A percentile compares a stretch with the other conserved stretches of the same genome.
Conservation (phyloP, 2,888 invertebrate species). For the Lepeophtheirus nordmannii region DNA sequence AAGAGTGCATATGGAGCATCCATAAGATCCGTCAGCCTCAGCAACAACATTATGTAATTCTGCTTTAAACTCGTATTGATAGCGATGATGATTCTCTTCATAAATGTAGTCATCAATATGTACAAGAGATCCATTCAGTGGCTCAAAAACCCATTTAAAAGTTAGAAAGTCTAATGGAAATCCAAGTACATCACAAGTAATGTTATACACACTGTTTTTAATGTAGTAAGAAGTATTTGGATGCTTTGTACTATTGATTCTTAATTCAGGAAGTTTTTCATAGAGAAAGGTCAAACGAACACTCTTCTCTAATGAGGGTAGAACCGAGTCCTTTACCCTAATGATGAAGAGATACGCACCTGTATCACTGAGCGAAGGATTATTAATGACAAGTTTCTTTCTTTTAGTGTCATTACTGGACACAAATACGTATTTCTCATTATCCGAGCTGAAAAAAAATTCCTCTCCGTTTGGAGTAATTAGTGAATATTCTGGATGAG, state of each 20-base stretch:
- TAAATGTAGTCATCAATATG: neutral
- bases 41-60: neutral
- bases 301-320: neutral
- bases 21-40: neutral
- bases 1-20: neutral
- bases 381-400: neutral
- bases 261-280: neutral
- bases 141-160: constrained; percentile 8
- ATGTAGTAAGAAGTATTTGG: neutral
- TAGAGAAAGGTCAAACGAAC: neutral
- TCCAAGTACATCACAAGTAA: constrained; percentile 4
- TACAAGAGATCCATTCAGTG: neutral
- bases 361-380: neutral
- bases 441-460: neutral
- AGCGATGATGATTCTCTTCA: neutral
- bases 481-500: neutral
- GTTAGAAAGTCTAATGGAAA: constrained; percentile 7
- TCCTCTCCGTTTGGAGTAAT: constrained; percentile 5
- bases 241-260: neutral
- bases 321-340: neutral
- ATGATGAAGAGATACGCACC: constrained; percentile 3
- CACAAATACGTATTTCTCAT: neutral
- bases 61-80: neutral
- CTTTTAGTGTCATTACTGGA: neutral
- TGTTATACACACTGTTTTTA: neutral